Conservation (phyloP, 2,797 vertebrate genomes). For the Syndactyla subalaris region DNA sequence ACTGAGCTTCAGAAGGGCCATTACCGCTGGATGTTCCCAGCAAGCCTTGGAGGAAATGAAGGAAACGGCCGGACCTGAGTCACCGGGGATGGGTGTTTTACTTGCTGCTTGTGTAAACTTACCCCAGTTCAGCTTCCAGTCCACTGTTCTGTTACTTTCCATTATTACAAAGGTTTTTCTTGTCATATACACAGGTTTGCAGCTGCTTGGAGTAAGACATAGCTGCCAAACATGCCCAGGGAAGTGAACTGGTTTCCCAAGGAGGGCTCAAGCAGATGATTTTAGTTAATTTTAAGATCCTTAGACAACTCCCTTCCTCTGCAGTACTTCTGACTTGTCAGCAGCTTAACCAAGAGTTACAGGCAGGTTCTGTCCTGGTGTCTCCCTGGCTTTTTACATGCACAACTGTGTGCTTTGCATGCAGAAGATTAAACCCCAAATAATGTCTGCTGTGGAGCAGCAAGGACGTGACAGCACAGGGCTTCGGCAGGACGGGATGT, state of each 20-base stretch:
- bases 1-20: background rate
- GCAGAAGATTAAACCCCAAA: background rate
- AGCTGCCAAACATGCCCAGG: background rate
- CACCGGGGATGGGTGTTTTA: background rate
- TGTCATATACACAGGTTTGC: background rate
- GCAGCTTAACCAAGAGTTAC: background rate
- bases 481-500: background rate
- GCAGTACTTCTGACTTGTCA: background rate
- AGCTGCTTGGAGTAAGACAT: background rate
- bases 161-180: background rate
- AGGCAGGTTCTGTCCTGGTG: background rate
- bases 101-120: constrained; percentile 26
- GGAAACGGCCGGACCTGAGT: constrained; percentile 24
- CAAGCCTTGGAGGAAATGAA: constrained; percentile 9
- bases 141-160: background rate
- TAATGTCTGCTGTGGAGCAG: background rate
- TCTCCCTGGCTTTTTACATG: background rate
- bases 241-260: background rate
- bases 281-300: background rate
- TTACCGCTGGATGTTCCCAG: background rate
- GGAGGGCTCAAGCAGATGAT: background rate
- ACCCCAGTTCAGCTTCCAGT: background rate
- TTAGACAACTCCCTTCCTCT: too few species aligned
- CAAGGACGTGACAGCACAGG: background rate
- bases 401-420: background rate